Conservation (phyloP, 2,797 vertebrate species). For the Benthosema pterotum region DNA sequence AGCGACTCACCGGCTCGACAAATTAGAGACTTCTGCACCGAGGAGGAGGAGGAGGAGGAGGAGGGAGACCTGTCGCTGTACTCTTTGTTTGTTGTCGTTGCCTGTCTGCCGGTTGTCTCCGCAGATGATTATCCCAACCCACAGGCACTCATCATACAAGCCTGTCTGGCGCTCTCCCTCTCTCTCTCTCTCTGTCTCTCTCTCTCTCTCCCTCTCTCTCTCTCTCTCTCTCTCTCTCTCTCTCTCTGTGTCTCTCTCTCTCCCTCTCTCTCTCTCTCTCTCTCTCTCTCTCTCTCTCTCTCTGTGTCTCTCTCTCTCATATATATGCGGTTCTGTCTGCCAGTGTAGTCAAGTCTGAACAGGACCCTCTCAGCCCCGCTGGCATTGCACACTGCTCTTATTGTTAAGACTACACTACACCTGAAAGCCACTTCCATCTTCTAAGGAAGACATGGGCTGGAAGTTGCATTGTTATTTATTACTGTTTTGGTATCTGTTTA, state of each 20-base stretch:
- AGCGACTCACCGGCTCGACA: conserved; percentile 44
- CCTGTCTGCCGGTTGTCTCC: conserved; percentile 70
- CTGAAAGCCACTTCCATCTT: conserved; percentile 25
- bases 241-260: conserved; percentile 17
- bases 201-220: too few species aligned
- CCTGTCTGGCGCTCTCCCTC: conserved; percentile 31
- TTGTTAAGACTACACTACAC: conserved; percentile 50
- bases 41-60: conserved; percentile 18
- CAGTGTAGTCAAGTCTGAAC: conserved; percentile 67
- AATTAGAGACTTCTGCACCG: conserved; percentile 55
- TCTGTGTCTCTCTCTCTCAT: conserved; percentile 21
- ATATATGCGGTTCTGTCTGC: conserved; percentile 53
- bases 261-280: too few species aligned
- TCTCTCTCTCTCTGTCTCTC: too few species aligned
- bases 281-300: too few species aligned
- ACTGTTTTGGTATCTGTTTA: conserved; percentile 31
- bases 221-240: conserved; percentile 23
- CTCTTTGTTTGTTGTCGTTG: conserved; percentile 65
- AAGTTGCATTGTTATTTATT: conserved; percentile 19
- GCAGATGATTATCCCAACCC: conserved; percentile 67
- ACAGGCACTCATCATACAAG: conserved; percentile 58
- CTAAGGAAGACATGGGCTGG: conserved; percentile 36
- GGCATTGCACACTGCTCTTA: conserved; percentile 34
- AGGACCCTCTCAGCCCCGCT: conserved; percentile 51
- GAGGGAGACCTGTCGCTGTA: conserved; percentile 46